Evolutionary conservation across 2,113 vertebrate species (phyloP).

Genomic region (Syngnathus typhle): DNA sequence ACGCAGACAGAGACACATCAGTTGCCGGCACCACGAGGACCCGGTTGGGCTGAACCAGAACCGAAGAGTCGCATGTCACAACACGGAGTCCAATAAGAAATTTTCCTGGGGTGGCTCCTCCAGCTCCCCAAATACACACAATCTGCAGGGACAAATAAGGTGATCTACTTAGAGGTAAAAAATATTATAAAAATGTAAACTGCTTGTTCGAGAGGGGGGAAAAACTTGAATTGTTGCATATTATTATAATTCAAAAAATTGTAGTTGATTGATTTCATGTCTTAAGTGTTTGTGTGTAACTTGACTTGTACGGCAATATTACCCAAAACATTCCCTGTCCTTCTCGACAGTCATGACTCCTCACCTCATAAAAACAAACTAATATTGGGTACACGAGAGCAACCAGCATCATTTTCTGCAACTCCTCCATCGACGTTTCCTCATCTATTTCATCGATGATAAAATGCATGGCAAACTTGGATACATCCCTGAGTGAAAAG

Average conservation of each 20-base stretch:
- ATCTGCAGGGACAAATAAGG: constrained; percentile 68
- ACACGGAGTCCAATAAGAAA: constrained; percentile 91
- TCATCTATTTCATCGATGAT: constrained; percentile 99
- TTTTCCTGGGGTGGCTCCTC: constrained; percentile 94
- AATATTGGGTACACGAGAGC: constrained; percentile 92
- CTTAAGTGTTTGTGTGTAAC: too few species aligned
- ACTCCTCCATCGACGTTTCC: constrained; percentile 96
- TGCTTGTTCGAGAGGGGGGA: not conserved
- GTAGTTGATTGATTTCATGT: too few species aligned
- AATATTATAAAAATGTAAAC: not conserved
- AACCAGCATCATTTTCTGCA: constrained; percentile 98
- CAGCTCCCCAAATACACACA: constrained; percentile 96
- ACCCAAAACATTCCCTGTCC: too few species aligned
- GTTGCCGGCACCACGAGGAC: constrained; percentile 91
- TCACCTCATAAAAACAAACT: constrained; percentile 98
- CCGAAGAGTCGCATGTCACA: constrained; percentile 89
- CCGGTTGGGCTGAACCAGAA: constrained; percentile 87
- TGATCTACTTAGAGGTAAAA: not conserved
- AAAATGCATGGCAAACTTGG: constrained; percentile 98
- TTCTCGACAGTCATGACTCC: not conserved
- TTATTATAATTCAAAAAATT: too few species aligned
- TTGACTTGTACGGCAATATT: too few species aligned
- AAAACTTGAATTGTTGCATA: too few species aligned
- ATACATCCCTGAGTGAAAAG: constrained; percentile 79
- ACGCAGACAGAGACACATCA: constrained; percentile 94